Evolutionary conservation across 2,113 vertebrate genomes (phyloP), one percentile per base, ranked within the genome.

Genomic region (Fregetta grallaria): DNA sequence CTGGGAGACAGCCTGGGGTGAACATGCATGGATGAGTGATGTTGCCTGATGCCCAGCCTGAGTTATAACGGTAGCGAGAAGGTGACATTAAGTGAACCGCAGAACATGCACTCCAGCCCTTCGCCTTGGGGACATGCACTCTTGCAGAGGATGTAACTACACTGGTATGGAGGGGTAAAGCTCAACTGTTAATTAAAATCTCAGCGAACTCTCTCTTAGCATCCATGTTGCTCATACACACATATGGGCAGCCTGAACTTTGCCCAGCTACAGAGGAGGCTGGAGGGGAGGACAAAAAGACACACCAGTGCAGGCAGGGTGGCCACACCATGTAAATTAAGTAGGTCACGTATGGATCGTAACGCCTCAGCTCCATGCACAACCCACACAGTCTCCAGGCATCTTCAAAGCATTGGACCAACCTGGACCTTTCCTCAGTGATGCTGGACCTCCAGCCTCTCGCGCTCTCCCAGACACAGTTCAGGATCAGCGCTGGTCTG

Each of bases 311-410:
- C 49, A 71, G 47, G 27, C 47, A 68, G 74, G 9, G 20, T 47
- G 56, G 26, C 27, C 58, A 47, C 56, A 68, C 22, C 19, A 27
- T 12, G 40, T 47, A 17, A 55, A 71, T 63, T 38, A 42, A 63
- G 52, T 44, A 47, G 65, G 4, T 49, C 27, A 6, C 0, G 0
- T 18, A 13, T 4, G 7, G 29, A 44, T 36, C 5, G 0, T 49
- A 67, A 36, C 26, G 62, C 23, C 44, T 79, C 40, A 40, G 40
- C 56, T 75, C 42, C 14, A 13, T 5, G 32, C 50, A 67, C 12
- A 50, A 23, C 42, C 15, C 65, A 34, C 29, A 20, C 0, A 1
- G 18, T 86, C n/a, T 88, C 20, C 65, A 88, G 44, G 52, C 9
- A 4, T 14, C 26, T 90, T 78, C 81, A 78, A 92, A 63, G 30